Base-by-base conservation (phyloP, 2,797 vertebrate species). In the Hyperoplus immaculatus region DNA sequence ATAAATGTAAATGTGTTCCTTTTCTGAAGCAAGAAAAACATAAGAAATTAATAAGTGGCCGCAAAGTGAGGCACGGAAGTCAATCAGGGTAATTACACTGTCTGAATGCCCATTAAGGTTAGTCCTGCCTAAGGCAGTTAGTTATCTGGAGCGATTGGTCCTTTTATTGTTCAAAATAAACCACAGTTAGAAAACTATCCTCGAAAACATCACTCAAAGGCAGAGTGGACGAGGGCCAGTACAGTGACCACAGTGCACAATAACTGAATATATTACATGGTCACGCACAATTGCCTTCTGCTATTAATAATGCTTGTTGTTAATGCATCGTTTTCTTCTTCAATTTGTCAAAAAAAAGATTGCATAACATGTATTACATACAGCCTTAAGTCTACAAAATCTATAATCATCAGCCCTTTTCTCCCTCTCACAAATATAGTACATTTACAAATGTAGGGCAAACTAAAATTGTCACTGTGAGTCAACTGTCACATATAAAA, bases 81-180 rank as follows among this genome's bases (percentile, higher is more conserved):
- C 56, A 53, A 78, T 51, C 50, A 42, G 50, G 82, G 74, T 61
- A 89, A 69, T 64, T 42, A 58, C 45, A 5, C 57, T 36, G 68
- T 79, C 83, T 78, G 56, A 56, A 54, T 10, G 15, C 81, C 74
- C 79, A 87, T 84, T 81, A 86, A 29, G 29, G 72, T 38, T 46
- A 75, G 13, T 71, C 51, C 60, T 68, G 18, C 75, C 75, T 21
- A 62, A 81, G 21, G 45, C 13, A 42, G 8, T 21, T 36, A 75
- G 60, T 66, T 74, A 77, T 77, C 75, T 76, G 59, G 6, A 66
- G 69, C 80, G 62, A 76, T 66, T 69, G 66, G 53, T 45, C 16
- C 21, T 71, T 83, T 78, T 12, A 43, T 42, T 39, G 39, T 39
- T 6, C 13, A 38, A 65, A 66, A 77, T 45, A 11, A 11, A 72